phyloP scores from a whole-genome alignment of 2,888 invertebrate genomes.

The Chrysomela aeneicollis region DNA sequence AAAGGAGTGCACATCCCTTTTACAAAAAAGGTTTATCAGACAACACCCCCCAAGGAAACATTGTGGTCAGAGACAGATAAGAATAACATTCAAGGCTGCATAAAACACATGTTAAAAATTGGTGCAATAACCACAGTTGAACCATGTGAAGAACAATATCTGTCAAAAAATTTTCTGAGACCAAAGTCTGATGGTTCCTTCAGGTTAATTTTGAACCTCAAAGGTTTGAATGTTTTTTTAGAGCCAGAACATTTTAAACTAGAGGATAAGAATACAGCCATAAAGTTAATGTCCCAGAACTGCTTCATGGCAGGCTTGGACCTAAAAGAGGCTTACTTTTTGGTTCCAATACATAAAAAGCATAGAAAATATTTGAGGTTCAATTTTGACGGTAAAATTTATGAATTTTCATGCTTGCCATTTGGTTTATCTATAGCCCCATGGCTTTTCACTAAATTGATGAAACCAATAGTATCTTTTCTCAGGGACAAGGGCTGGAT shows the following conservation, averaged over 20 bases:
- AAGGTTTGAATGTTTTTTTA: slow-evolving; percentile 15
- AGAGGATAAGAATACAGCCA: slow-evolving; percentile 41
- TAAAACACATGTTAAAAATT: slow-evolving; percentile 18
- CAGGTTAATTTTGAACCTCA: slow-evolving; percentile 20
- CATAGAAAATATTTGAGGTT: slow-evolving; percentile 43
- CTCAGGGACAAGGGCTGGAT: slow-evolving; percentile 36
- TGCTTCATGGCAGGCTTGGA: slow-evolving; percentile 33
- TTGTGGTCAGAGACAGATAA: slow-evolving; percentile 10
- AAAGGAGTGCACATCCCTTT: slow-evolving; percentile 19
- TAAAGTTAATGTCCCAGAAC: slow-evolving; percentile 26
- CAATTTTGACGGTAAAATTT: slow-evolving; percentile 37
- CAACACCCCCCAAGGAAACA: slow-evolving; percentile 8
- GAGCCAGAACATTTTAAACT: slow-evolving; percentile 43
- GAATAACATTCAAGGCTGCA: not conserved
- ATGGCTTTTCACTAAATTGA: slow-evolving; percentile 44
- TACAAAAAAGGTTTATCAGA: slow-evolving; percentile 8
- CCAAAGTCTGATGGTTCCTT: too few species aligned
- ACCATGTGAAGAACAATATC: slow-evolving; percentile 27
- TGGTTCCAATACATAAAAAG: too few species aligned
- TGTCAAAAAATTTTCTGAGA: slow-evolving; percentile 29
- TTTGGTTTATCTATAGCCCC: slow-evolving; percentile 42
- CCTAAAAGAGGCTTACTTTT: too few species aligned
- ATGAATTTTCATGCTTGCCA: slow-evolving; percentile 43
- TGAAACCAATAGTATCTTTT: slow-evolving; percentile 36
- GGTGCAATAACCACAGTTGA: slow-evolving; percentile 21